A percentile compares a stretch with the other conserved stretches of the same genome.
These are phyloP conservation scores for Nasonia oneida DNA, from an alignment of 2,888 invertebrate species.

Conservation along the genomic window DNA sequence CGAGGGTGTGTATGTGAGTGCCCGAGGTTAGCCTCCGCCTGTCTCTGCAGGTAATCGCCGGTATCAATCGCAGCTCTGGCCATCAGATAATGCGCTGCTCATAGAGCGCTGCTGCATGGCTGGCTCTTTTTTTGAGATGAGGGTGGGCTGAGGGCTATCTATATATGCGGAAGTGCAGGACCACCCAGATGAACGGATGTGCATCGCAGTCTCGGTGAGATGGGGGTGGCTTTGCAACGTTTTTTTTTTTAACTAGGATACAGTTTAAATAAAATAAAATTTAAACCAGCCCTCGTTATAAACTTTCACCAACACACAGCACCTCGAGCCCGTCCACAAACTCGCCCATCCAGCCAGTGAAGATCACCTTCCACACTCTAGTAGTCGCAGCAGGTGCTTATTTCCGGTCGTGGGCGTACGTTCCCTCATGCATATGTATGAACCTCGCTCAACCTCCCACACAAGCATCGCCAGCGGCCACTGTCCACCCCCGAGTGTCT, in stretches of 20 bases:
- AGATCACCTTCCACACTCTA: conserved; percentile 18
- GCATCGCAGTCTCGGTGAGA: neutral
- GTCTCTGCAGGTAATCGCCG: conserved; percentile 68
- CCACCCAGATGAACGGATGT: neutral
- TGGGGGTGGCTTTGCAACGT: neutral
- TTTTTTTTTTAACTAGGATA: neutral
- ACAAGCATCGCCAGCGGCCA: conserved; percentile 19
- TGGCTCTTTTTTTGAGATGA: neutral
- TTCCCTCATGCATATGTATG: conserved; percentile 51
- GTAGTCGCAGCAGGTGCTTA: conserved; percentile 53
- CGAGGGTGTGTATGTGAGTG: neutral
- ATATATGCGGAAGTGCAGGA: conserved; percentile 9
- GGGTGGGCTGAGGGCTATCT: neutral
- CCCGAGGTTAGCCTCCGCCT: conserved; percentile 66
- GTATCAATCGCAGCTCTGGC: conserved; percentile 74
- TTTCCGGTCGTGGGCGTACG: conserved; percentile 54
- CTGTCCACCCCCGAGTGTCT: conserved; percentile 54
- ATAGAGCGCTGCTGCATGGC: conserved; percentile 51
- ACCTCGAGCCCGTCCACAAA: no score
- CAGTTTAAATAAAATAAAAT: neutral
- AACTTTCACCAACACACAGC: no score
- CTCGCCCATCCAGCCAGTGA: neutral
- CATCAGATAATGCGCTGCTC: conserved; percentile 77
- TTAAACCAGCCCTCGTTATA: no score
- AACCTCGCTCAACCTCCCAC: neutral